phyloP scores from a whole-genome alignment of 1,140 invertebrate species.

The Diachasmimorpha longicaudata region DNA sequence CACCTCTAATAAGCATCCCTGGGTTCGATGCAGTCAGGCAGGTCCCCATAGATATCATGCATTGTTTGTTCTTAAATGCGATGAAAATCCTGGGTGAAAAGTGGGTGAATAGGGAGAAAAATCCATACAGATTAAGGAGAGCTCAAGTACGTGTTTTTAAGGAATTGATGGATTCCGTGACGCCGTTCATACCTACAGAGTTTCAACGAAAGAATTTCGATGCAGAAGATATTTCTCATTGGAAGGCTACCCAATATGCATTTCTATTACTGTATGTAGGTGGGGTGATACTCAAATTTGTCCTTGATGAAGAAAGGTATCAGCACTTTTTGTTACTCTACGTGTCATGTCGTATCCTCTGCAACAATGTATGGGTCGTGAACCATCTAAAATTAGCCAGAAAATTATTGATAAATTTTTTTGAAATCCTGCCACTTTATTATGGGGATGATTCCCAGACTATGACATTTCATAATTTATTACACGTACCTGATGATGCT shows the following conservation, averaged over 20 bases:
- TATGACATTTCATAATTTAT: slow-evolving; percentile 34
- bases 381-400: background rate
- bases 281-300: background rate
- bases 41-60: background rate
- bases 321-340: background rate
- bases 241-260: background rate
- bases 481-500: slow-evolving; percentile 32
- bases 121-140: background rate
- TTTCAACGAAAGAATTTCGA: background rate
- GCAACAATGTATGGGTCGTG: background rate
- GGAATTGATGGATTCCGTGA: background rate
- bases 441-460: slow-evolving; percentile 26
- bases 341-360: background rate
- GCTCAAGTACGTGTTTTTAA: background rate
- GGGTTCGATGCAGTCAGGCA: background rate
- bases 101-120: background rate
- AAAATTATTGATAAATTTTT: slow-evolving; percentile 14
- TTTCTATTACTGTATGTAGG: background rate
- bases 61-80: background rate
- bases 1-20: background rate
- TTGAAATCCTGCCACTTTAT: slow-evolving; percentile 16
- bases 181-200: background rate
- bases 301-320: background rate
- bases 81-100: background rate
- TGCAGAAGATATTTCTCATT: background rate